phyloP scores from a whole-genome alignment of 2,888 invertebrate genomes.

The Meliscaeva auricollis region DNA sequence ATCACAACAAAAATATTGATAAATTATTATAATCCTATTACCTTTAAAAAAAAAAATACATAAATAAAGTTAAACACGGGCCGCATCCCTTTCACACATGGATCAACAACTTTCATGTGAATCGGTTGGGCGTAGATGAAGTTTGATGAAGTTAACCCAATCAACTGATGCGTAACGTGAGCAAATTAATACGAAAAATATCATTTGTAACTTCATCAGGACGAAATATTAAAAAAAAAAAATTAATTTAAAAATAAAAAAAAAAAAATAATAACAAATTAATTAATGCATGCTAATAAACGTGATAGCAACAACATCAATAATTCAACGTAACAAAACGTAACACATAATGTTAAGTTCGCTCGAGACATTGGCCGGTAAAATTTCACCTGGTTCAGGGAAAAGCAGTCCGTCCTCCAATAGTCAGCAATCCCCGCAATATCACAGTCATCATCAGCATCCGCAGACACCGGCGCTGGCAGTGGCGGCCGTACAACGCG shows the following conservation, averaged over 20 bases:
- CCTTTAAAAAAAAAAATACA: constrained; percentile 1
- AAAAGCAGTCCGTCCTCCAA: constrained; percentile 80
- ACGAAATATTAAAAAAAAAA: not conserved
- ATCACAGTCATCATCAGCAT: constrained; percentile 76
- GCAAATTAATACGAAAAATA: constrained; percentile 16
- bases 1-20: constrained; percentile 41
- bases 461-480: constrained; percentile 79
- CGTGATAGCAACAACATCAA: constrained; percentile 57
- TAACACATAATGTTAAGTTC: constrained; percentile 90
- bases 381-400: constrained; percentile 92
- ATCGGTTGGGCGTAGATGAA: constrained; percentile 57
- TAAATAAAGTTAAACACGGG: not conserved
- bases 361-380: constrained; percentile 94
- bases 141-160: constrained; percentile 43
- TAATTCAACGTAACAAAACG: constrained; percentile 78
- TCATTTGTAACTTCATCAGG: no score
- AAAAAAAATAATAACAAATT: constrained; percentile 40
- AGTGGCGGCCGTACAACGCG: constrained; percentile 79
- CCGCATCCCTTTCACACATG: constrained; percentile 55
- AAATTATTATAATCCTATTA: constrained; percentile 22
- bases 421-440: constrained; percentile 76
- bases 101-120: constrained; percentile 66
- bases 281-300: constrained; percentile 71
- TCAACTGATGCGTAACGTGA: not conserved
- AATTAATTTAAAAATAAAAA: constrained; percentile 2